Conservation (phyloP, 2,888 invertebrate genomes). For the Rhagonycha lutea region DNA sequence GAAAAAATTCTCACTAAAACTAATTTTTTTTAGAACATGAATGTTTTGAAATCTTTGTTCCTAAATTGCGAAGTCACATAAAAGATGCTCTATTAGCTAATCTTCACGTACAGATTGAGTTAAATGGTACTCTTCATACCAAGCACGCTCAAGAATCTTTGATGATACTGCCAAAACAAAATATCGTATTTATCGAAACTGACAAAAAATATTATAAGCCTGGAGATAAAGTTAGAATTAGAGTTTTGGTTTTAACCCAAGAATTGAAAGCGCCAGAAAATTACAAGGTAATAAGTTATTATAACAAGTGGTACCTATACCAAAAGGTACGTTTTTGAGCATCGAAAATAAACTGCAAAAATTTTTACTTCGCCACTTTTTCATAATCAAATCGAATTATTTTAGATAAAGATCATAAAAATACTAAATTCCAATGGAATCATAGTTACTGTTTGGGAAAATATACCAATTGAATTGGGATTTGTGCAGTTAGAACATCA, state of each 20-base stretch:
- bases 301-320: constrained; percentile 58
- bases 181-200: constrained; percentile 60
- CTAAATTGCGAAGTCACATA: constrained; percentile 34
- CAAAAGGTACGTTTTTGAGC: constrained; percentile 46
- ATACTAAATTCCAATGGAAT: constrained; percentile 68
- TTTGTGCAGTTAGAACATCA: constrained; percentile 59
- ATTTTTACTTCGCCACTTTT: neutral
- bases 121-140: constrained; percentile 41
- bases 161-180: constrained; percentile 51
- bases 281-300: constrained; percentile 47
- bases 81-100: constrained; percentile 44
- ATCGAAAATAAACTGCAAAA: neutral
- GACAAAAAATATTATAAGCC: constrained; percentile 62
- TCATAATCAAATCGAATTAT: neutral
- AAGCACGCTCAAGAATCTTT: constrained; percentile 48
- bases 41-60: constrained; percentile 48
- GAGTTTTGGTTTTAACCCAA: constrained; percentile 58
- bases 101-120: constrained; percentile 45
- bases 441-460: constrained; percentile 67
- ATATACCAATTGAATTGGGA: constrained; percentile 63
- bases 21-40: constrained; percentile 41
- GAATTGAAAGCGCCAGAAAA: constrained; percentile 56
- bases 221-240: constrained; percentile 60
- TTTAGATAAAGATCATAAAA: constrained; percentile 67
- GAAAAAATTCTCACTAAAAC: neutral